Conservation (phyloP, 37 sponge, comb jelly and placozoan genomes). For the Hexactinellida sp. region DNA sequence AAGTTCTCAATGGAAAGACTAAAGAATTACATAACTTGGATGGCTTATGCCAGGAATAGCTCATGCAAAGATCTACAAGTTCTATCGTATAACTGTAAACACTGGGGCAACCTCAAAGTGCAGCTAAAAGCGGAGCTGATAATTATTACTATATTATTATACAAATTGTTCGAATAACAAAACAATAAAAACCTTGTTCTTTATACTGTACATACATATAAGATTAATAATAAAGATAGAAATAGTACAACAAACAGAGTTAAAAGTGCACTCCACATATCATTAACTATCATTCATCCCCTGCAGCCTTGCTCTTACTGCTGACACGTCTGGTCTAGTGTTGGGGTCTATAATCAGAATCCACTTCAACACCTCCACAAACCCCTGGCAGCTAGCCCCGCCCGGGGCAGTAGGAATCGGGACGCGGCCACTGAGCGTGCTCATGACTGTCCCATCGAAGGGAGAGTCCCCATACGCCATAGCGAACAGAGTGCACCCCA, state of each 20-base stretch:
- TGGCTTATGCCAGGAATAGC: not conserved
- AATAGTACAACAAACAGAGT: too few species aligned
- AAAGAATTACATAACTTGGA: not conserved
- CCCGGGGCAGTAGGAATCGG: slow-evolving; percentile 35
- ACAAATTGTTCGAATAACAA: too few species aligned
- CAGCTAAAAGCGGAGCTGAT: too few species aligned
- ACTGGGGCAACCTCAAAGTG: too few species aligned
- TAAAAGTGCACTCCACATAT: too few species aligned
- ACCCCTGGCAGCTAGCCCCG: slow-evolving; percentile 37
- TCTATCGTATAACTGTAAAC: too few species aligned
- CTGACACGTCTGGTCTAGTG: not conserved
- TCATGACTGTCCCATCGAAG: slow-evolving; percentile 70
- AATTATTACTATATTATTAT: too few species aligned
- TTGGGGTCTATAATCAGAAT: slow-evolving; percentile 32
- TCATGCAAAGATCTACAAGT: too few species aligned
- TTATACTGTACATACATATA: too few species aligned
- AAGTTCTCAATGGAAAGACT: not conserved
- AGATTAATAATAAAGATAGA: too few species aligned
- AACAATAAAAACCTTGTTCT: too few species aligned
- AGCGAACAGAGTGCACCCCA: slow-evolving; percentile 74
- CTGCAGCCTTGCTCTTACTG: not conserved
- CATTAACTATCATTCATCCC: not conserved
- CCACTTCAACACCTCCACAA: slow-evolving; percentile 39
- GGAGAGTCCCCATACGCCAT: slow-evolving; percentile 66
- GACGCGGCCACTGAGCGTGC: slow-evolving; percentile 67